Base-by-base conservation (phyloP, 2,797 vertebrate species). In the Bradypodion pumilum region DNA sequence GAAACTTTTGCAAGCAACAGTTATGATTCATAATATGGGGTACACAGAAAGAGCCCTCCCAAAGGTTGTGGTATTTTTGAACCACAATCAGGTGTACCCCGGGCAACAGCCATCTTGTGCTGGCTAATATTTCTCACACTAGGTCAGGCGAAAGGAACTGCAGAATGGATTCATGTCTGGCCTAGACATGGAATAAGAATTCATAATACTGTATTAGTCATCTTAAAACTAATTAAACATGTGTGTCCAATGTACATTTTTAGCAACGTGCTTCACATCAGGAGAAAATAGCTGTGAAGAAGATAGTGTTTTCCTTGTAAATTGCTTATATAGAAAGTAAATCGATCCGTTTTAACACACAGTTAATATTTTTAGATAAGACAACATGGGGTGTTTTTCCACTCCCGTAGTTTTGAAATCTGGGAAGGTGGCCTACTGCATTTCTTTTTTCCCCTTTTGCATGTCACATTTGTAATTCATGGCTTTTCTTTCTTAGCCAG, bases 401-500 rank as follows among this genome's bases (percentile, higher is more conserved):
- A 15, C 2, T 29, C 62, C 42, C 0, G 0, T n/a, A 2, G 44
- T 90, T 87, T 42, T 83, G 63, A 86, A 86, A 75, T 37, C 7
- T 60, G 49, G 63, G 81, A 88, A 86, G 81, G 68, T 42, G 0
- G 74, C 15, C 44, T 10, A 5, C 44, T 37, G 46, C 21, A 62
- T 80, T 74, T 68, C 0, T 0, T 74, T 74, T 83, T 32, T 49
- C 13, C 13, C 0, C 4, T 2, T 89, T 80, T 23, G 3, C 27
- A 15, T 46, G 56, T 77, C 62, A 88, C 72, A 82, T 74, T 86
- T 87, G 76, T 78, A 37, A 19, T 1, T 78, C 68, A 10, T 13
- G 70, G 66, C 23, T 62, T 74, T 75, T 79, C 84, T 37, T 87
- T 69, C 49, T 85, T 81, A 88, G 81, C 80, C 65, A 80, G 68